Conservation (phyloP, 2,888 invertebrate species). For the Tetragnatha montana region DNA sequence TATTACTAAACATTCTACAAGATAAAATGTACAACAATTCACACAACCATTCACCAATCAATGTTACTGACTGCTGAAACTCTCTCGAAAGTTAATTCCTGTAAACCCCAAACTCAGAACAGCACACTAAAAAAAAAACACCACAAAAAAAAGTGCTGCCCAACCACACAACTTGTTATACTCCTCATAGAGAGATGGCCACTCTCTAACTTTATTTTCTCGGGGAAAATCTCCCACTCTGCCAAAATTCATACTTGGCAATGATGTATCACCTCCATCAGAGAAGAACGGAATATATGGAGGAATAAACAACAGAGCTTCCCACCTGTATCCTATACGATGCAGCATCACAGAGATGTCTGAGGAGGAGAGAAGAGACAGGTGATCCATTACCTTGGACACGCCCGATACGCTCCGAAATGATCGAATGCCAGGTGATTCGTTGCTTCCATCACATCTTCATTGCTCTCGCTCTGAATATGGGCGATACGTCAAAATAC, state of each 20-base stretch:
- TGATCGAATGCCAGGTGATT: constrained; percentile 22
- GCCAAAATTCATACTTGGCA: not conserved
- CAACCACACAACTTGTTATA: not conserved
- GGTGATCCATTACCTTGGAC: constrained; percentile 32
- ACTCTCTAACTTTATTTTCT: not conserved
- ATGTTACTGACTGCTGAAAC: no score
- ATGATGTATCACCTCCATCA: constrained; percentile 1
- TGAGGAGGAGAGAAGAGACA: not conserved
- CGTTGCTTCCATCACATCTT: constrained; percentile 15
- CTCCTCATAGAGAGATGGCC: not conserved
- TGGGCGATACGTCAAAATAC: not conserved
- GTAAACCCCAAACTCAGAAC: no score
- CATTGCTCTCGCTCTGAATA: constrained; percentile 4
- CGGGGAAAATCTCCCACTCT: not conserved
- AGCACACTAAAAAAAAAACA: no score
- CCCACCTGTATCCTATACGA: not conserved
- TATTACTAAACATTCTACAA: no score
- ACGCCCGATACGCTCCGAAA: constrained; percentile 36
- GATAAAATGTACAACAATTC: no score
- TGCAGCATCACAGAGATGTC: constrained; percentile 24
- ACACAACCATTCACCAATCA: no score
- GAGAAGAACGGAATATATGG: no score
- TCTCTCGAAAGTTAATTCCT: no score
- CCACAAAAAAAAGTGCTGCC: no score
- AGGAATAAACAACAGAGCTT: not conserved